A percentile compares a stretch with the other conserved stretches of the same genome.
phyloP scores from a whole-genome alignment of 2,888 invertebrate genomes.

The Psococerastis gibbosa region DNA sequence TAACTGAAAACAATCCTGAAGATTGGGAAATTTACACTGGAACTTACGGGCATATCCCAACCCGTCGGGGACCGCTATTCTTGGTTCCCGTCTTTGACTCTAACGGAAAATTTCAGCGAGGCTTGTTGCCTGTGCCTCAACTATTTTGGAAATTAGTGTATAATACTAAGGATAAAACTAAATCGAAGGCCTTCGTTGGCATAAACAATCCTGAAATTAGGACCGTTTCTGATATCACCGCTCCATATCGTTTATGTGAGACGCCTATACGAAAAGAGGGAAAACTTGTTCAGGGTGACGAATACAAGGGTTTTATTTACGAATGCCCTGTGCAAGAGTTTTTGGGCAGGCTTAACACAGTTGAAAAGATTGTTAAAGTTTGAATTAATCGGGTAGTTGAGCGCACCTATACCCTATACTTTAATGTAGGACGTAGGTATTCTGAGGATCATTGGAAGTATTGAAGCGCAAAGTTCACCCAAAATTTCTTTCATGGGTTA shows the following conservation, averaged over 20 bases:
- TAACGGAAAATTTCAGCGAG: background rate
- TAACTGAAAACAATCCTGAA: background rate
- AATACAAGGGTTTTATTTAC: slow-evolving; percentile 5
- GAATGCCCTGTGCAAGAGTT: slow-evolving; percentile 3
- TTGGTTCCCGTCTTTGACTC: background rate
- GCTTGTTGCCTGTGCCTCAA: background rate
- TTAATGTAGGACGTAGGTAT: too few species aligned
- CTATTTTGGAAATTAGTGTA: slow-evolving; percentile 5
- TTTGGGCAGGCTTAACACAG: background rate
- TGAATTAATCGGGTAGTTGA: too few species aligned
- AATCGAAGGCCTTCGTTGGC: background rate
- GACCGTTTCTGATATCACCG: background rate
- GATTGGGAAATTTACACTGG: slow-evolving; percentile 8
- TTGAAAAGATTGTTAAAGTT: background rate
- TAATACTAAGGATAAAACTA: background rate
- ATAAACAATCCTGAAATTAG: slow-evolving; percentile 3
- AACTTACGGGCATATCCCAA: slow-evolving; percentile 1
- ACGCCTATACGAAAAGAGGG: background rate
- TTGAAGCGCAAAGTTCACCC: too few species aligned
- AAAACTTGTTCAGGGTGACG: background rate
- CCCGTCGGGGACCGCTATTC: background rate
- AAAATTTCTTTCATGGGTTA: too few species aligned
- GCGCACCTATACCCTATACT: too few species aligned
- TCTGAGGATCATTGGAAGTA: too few species aligned
- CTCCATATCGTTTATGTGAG: background rate